Conservation (phyloP, 2,113 vertebrate genomes). For the Seriola dumerili region DNA sequence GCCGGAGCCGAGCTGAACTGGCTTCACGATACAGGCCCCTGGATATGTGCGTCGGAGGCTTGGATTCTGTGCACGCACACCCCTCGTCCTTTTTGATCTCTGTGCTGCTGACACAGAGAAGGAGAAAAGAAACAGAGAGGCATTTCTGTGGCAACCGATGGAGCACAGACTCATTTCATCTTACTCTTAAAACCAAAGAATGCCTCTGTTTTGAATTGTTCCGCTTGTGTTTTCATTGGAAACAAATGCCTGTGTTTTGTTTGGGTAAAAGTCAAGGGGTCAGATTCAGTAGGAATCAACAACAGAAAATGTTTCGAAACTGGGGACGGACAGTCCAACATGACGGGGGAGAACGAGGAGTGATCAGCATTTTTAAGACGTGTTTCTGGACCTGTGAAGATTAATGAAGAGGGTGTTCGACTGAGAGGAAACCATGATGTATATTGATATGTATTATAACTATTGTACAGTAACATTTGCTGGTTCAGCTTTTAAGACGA, state of each 20-base stretch:
- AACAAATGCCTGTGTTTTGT: slow-evolving; percentile 68
- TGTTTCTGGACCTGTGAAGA: not conserved
- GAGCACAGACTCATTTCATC: slow-evolving; percentile 47
- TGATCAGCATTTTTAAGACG: not conserved
- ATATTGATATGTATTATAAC: too few relatives aligned
- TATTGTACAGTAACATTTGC: not conserved
- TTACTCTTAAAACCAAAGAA: slow-evolving; percentile 52
- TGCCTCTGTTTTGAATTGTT: slow-evolving; percentile 68
- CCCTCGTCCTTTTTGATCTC: slow-evolving; percentile 8
- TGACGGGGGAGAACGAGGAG: not conserved
- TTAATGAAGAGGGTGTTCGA: not conserved
- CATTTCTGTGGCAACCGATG: slow-evolving; percentile 37
- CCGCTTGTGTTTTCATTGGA: slow-evolving; percentile 69
- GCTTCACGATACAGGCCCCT: not conserved
- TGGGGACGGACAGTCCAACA: not conserved
- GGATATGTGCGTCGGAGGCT: not conserved
- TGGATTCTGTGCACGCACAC: not conserved
- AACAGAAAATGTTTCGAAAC: slow-evolving; percentile 37
- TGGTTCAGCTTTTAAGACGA: not conserved
- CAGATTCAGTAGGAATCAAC: slow-evolving; percentile 63
- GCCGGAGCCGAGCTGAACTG: not conserved
- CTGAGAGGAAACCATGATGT: not conserved
- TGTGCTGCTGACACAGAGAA: not conserved
- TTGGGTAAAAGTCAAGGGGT: slow-evolving; percentile 65
- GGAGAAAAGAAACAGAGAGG: slow-evolving; percentile 24